Base-by-base conservation (phyloP, 2,113 vertebrate genomes). In the Lamprologus tigripictilis region DNA sequence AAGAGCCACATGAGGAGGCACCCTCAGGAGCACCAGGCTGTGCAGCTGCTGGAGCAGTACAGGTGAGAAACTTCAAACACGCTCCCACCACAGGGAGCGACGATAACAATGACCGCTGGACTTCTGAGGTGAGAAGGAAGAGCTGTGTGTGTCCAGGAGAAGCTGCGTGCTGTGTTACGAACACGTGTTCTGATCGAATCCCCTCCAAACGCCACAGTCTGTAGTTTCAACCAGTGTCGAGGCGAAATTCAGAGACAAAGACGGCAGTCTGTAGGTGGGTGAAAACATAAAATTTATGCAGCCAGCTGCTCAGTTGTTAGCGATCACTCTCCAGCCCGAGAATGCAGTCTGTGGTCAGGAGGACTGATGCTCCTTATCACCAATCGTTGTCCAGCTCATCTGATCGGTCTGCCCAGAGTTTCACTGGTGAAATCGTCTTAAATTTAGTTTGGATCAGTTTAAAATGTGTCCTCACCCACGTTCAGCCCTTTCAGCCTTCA, bases 1-100 rank as follows among this genome's bases (percentile, higher is more conserved):
- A 98, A 98, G 96, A 97, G 97, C 93, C 97, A 98, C 95, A 97
- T 98, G 97, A 97, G 96, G 93, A 95, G 93, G 37, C 97, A 97
- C 88, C 97, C 97, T 13, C 97, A 98, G 96, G 97, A 98, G 90
- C 97, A 97, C 66, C 97, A 97, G 96, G 96, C 97, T 10, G 96
- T 97, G 93, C 97, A 97, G 96, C 96, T 97, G 47, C 96, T 97
- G 94, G 97, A 98, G 92, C 97, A 98, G 96, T 98, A 97, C 96
- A 97, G 97, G 96, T 97, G 88, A 94, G 94, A 17, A 9, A 71
- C 33, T 17, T 51, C 26, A 68, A 16, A 78, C 37, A 3, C 2
- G 0, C 83, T 42, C 26, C 40, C 42, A 47, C 33, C 42, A 5
- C 82, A 55, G 17, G 51, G 57, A 84, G 80, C 2, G 7, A 40